Percentiles rank a stretch among this genome's conserved stretches.
phyloP scores from a whole-genome alignment of 2,113 vertebrate species.

The Martes martes region DNA sequence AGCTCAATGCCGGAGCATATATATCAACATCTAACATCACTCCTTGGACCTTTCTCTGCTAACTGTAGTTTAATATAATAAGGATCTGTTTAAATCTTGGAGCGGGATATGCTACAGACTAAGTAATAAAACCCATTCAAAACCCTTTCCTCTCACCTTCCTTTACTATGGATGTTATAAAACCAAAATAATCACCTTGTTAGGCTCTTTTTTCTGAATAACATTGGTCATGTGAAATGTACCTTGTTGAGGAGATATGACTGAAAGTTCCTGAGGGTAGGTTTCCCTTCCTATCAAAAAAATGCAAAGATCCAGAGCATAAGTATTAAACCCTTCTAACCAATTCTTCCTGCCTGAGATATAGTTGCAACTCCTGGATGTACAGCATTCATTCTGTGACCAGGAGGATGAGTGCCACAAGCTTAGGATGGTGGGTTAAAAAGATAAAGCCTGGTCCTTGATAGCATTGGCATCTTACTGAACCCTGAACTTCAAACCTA shows the following conservation, averaged over 20 bases:
- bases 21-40: background rate
- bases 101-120: background rate
- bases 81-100: background rate
- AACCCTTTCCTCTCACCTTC: background rate
- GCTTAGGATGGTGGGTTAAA: too few relatives aligned
- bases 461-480: background rate
- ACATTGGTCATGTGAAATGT: background rate
- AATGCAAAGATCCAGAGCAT: background rate
- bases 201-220: background rate
- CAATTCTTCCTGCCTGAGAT: background rate
- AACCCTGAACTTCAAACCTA: background rate
- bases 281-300: background rate
- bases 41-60: background rate
- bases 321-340: background rate
- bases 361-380: background rate
- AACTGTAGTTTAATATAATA: background rate
- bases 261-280: background rate
- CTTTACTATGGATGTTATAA: background rate
- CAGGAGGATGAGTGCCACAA: background rate
- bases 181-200: background rate
- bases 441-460: background rate
- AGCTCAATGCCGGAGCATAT: background rate
- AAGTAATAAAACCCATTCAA: background rate
- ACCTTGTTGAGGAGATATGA: background rate
- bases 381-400: background rate